Percentiles rank a stretch among this genome's conserved stretches.
phyloP scores from a whole-genome alignment of 2,888 invertebrate genomes.

The Pachliopta kotzebuea region DNA sequence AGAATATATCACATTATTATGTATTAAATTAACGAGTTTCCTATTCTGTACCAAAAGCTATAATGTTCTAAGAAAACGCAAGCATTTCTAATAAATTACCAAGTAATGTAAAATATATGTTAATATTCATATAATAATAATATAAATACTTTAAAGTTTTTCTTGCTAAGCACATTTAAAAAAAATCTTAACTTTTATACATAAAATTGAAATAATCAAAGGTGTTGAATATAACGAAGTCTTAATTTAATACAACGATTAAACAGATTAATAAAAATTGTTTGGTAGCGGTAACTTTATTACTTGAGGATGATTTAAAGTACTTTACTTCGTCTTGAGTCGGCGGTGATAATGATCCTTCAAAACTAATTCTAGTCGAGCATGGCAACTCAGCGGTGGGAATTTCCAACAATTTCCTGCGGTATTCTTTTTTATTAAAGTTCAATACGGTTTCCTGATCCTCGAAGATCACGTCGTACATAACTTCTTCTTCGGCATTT shows the following conservation, averaged over 20 bases:
- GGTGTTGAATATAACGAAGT: not conserved
- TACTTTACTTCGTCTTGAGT: slow-evolving; percentile 74
- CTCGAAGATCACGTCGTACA: slow-evolving; percentile 67
- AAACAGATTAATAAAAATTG: slow-evolving; percentile 1
- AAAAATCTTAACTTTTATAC: not conserved
- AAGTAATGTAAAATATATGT: not conserved
- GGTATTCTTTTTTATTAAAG: slow-evolving; percentile 58
- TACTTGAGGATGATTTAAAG: slow-evolving; percentile 60
- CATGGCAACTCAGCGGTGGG: slow-evolving; percentile 65
- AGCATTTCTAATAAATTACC: not conserved
- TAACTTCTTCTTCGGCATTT: slow-evolving; percentile 53
- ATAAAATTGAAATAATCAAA: not conserved
- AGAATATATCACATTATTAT: not conserved
- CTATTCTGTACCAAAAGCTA: slow-evolving; percentile 3
- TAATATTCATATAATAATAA: not conserved
- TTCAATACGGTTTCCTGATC: slow-evolving; percentile 60
- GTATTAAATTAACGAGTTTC: not conserved
- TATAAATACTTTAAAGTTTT: not conserved
- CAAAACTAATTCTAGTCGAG: slow-evolving; percentile 60
- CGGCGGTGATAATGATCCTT: slow-evolving; percentile 63
- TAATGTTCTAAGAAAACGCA: not conserved
- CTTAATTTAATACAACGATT: not conserved
- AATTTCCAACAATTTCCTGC: slow-evolving; percentile 62
- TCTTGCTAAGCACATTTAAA: not conserved
- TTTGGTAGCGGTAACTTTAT: slow-evolving; percentile 28